Base-by-base conservation (phyloP, 1,140 invertebrate genomes). In the Diabrotica virgifera region DNA sequence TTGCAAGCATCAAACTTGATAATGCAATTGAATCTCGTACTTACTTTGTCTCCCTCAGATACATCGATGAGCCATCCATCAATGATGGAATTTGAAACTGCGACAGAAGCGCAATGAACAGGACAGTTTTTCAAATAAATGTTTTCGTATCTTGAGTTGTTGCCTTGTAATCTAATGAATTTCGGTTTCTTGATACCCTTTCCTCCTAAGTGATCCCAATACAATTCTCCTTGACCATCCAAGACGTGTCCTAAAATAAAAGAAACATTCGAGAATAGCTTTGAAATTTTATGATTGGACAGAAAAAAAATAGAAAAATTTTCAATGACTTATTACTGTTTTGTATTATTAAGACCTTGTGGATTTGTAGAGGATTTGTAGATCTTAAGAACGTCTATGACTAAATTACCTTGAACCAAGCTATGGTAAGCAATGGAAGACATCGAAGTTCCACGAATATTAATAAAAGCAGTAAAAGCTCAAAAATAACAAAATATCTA, bases 51-150 rank as follows among this genome's bases (percentile, higher is more conserved):
- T 46, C 64, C 67, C 52, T 37, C 60, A 6, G 53, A 66, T 36
- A 63, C 61, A 61, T 69, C 64, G 24, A 66, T 69, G 36, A 46
- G 37, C 67, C 64, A 63, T 35, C 60, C 55, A n/a, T 52, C 60
- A 12, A 66, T 65, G 0, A 69, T 46, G 36, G 54, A 35, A 36
- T 69, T 60, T 3, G 60, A 63, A 6, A 63, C 63, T 13, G 58
- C 62, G 38, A 69, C 37, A 38, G 65, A 64, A 11, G 66, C 56
- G 9, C 65, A 64, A 46, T 69, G 59, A 52, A 63, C 61, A 13
- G 60, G 60, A 54, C 60, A 62, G 24, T 62, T 62, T 11, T 51
- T 13, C 13, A 62, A 12, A 24, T 62, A 36, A 11, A 62, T 36
- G 38, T 53, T 37, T 37, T 54, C n/a, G 9, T 36, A 11, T 8